Conservation (phyloP, 2,888 invertebrate genomes). For the Cephus runcator region DNA sequence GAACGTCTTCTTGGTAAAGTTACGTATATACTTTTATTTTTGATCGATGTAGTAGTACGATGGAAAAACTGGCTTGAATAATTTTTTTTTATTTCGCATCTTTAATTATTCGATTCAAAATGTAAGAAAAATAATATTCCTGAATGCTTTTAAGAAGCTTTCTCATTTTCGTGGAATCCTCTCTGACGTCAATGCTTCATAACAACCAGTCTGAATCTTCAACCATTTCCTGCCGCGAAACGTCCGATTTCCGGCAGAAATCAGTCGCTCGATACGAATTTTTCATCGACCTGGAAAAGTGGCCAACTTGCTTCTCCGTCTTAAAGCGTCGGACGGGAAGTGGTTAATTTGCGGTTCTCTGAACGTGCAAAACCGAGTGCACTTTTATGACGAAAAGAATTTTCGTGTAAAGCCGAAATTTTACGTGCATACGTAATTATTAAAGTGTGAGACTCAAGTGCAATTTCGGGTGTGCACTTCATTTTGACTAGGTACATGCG, state of each 20-base stretch:
- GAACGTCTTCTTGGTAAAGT: background rate
- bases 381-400: background rate
- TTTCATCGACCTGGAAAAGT: background rate
- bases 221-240: background rate
- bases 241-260: background rate
- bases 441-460: background rate
- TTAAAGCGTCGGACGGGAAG: background rate
- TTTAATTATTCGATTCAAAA: background rate
- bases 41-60: background rate
- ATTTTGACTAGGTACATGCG: background rate
- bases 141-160: background rate
- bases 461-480: background rate
- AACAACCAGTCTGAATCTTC: background rate
- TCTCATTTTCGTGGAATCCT: background rate
- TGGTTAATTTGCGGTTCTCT: background rate
- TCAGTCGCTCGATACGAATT: background rate
- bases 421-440: background rate
- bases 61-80: background rate
- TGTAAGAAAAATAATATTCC: background rate
- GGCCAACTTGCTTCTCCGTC: background rate
- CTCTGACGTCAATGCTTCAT: background rate
- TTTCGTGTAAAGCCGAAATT: background rate
- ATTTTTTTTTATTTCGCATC: background rate
- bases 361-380: background rate
- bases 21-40: background rate